These are phyloP conservation scores for Eurosta solidaginis DNA, from an alignment of 1,140 invertebrate species.

Conservation along the genomic window DNA sequence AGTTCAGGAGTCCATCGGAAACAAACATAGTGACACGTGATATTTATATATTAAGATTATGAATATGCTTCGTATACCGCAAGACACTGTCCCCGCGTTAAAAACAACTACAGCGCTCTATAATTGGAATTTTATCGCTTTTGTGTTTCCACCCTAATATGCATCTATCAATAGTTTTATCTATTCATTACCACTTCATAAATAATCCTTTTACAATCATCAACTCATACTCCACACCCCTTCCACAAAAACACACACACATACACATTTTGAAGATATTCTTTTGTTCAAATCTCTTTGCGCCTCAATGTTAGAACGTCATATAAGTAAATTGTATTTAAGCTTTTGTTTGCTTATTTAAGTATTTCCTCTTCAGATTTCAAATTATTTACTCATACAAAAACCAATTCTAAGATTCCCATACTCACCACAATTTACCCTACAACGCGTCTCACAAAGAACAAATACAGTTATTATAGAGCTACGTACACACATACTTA, in stretches of 20 bases:
- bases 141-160: too few relatives aligned
- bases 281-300: background rate
- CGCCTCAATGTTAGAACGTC: background rate
- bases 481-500: background rate
- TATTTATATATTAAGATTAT: too few relatives aligned
- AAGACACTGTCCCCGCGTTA: too few relatives aligned
- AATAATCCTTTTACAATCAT: background rate
- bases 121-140: too few relatives aligned
- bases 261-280: background rate
- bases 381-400: background rate
- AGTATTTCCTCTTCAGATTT: slow-evolving; percentile 1
- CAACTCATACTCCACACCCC: too few relatives aligned
- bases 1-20: too few relatives aligned
- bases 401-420: background rate
- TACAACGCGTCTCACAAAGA: background rate
- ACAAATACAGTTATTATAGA: too few relatives aligned
- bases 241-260: too few relatives aligned
- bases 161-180: too few relatives aligned
- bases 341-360: slow-evolving; percentile 20
- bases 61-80: too few relatives aligned
- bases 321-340: background rate
- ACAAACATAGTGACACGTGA: too few relatives aligned
- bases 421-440: background rate
- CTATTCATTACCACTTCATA: background rate
- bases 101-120: too few relatives aligned